A percentile compares a stretch with the other conserved stretches of the same genome.
These are phyloP conservation scores for Paralichthys olivaceus DNA, from an alignment of 2,113 vertebrate genomes.

Conservation along the genomic window DNA sequence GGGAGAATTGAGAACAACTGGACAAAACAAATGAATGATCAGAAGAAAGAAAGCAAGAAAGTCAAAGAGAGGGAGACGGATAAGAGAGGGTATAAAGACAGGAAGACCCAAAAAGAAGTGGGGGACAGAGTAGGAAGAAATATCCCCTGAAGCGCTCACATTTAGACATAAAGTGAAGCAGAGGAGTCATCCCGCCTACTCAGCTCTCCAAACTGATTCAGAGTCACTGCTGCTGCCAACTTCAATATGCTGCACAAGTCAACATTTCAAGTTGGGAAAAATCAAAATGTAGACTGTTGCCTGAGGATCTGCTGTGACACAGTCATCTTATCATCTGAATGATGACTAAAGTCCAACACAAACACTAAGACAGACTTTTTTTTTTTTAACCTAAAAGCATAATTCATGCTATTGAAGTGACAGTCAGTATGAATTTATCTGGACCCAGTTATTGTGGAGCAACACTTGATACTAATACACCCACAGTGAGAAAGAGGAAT, in stretches of 20 bases:
- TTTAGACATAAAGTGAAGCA: slow-evolving; percentile 64
- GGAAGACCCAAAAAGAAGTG: slow-evolving; percentile 22
- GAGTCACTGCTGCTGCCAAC: slow-evolving; percentile 51
- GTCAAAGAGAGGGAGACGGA: no score
- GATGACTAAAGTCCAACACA: not conserved
- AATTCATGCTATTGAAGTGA: not conserved
- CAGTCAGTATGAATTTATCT: not conserved
- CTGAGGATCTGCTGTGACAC: slow-evolving; percentile 2
- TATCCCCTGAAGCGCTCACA: slow-evolving; percentile 53
- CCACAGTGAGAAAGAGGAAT: not conserved
- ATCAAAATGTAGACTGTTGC: slow-evolving; percentile 31
- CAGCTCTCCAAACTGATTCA: slow-evolving; percentile 49
- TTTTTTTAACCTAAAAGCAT: not conserved
- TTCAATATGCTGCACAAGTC: slow-evolving; percentile 47
- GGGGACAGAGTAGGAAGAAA: slow-evolving; percentile 25
- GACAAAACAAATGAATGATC: not conserved
- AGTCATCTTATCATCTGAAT: not conserved
- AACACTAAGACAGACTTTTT: not conserved
- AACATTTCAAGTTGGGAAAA: slow-evolving; percentile 52
- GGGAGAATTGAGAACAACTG: no score
- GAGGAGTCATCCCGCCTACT: slow-evolving; percentile 53
- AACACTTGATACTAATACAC: not conserved
- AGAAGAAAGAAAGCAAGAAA: not conserved
- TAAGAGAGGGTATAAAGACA: slow-evolving; percentile 7
- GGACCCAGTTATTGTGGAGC: not conserved